Base-by-base conservation (phyloP, 2,888 invertebrate species). In the Rotaria sp. region DNA sequence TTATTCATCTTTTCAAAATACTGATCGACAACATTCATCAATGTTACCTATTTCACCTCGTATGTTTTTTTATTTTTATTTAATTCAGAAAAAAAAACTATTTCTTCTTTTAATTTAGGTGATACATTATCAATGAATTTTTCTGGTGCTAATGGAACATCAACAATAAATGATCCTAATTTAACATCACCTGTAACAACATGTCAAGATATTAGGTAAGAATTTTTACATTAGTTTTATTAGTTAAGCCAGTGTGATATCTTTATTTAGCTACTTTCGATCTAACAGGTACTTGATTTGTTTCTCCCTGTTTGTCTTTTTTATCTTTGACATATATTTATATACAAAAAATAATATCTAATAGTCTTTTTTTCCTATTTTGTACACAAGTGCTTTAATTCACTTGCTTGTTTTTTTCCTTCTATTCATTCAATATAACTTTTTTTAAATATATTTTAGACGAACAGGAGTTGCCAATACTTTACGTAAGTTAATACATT, bases 211-310 rank as follows among this genome's bases (percentile, higher is more conserved):
- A 80, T 80, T 13, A 80, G 80, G 80, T 80, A 67, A 26, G 24
- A 30, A 35, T 18, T 1, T 30, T 35, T 8, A 67, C n/a, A 38
- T 15, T 59, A 10, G 13, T 30, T 21, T 67, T 15, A 30, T 38
- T 4, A 35, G 35, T 15, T 35, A 7, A 21, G 15, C 35, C 38
- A 35, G 67, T 35, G 5, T 7, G 21, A 35, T 67, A 35, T 67
- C n/a, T 67, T 67, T 21, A 38, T 67, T 67, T 67, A 80, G 80
- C 15, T 80, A 45, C 45, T 80, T 80, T 80, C 80, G 80, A 80
- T 80, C 80, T 41, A 80, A 80, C 80, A 80, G 80, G 80, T 80
- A 80, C 18, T 38, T 67, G 10, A 24, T 52, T 5, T 24, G 3
- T 18, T 50, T 15, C 50, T 24, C 8, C 24, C 24, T 7, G 24